phyloP scores from a whole-genome alignment of 2,113 vertebrate species.

The Mesocricetus auratus region DNA sequence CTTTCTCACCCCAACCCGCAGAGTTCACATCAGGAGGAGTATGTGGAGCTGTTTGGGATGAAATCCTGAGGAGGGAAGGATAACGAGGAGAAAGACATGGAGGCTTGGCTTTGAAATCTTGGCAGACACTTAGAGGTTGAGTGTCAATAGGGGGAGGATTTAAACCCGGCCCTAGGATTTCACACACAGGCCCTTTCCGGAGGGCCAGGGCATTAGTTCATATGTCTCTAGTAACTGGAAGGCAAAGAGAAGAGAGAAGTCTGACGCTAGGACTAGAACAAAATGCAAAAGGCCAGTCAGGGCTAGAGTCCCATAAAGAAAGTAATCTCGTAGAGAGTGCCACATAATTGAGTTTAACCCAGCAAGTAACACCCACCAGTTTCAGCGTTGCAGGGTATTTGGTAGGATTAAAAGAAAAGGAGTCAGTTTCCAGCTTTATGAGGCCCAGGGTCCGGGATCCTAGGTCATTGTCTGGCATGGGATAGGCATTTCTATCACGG shows the following conservation, averaged over 20 bases:
- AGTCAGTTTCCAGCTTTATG: neutral
- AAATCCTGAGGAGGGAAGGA: too few species aligned
- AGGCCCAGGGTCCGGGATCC: neutral
- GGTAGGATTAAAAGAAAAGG: neutral
- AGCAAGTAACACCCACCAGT: conserved; percentile 44
- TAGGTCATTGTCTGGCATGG: neutral
- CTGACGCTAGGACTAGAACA: neutral
- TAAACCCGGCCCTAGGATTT: neutral
- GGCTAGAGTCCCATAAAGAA: neutral
- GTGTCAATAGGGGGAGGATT: neutral
- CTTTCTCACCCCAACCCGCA: neutral
- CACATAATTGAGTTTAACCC: neutral
- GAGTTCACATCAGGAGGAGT: neutral
- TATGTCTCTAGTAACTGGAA: neutral
- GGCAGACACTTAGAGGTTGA: neutral
- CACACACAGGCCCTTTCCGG: neutral
- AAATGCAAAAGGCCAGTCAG: neutral
- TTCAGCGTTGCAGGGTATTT: neutral
- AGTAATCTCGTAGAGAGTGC: neutral
- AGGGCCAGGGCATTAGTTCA: neutral
- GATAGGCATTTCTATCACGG: neutral
- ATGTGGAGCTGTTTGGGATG: neutral
- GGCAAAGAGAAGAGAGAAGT: conserved; percentile 4
- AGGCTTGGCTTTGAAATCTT: too few species aligned
- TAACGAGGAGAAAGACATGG: accelerated